Evolutionary conservation across 23 tunicate species (phyloP).

Genomic region (Ciona savignyi): DNA sequence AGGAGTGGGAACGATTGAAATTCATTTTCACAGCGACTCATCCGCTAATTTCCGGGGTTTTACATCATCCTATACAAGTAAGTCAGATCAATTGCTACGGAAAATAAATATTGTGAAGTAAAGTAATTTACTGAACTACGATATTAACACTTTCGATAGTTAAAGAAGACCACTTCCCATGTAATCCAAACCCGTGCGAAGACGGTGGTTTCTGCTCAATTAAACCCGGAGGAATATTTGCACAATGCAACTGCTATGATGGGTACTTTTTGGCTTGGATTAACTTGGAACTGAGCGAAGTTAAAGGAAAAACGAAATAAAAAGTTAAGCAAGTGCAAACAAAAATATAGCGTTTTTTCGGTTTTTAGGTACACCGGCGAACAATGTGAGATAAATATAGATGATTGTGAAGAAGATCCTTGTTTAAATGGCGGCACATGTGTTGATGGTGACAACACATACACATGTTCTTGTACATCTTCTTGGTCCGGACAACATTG

Average conservation of each 20-base stretch:
- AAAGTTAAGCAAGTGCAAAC: too few species aligned
- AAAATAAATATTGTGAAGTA: too few species aligned
- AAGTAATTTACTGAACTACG: too few species aligned
- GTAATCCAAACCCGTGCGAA: slow-evolving; percentile 64
- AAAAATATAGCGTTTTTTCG: too few species aligned
- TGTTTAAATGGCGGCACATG: slow-evolving; percentile 63
- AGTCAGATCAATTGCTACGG: too few species aligned
- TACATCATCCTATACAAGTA: slow-evolving; percentile 38
- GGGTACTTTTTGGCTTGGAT: too few species aligned
- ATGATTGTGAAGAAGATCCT: slow-evolving; percentile 48
- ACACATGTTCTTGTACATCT: slow-evolving; percentile 18
- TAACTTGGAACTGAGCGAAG: too few species aligned
- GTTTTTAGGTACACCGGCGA: slow-evolving; percentile 26
- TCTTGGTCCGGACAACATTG: slow-evolving; percentile 34
- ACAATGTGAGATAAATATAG: slow-evolving; percentile 37
- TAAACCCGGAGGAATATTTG: background rate
- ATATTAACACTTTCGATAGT: too few species aligned
- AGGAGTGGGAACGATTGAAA: slow-evolving; percentile 54
- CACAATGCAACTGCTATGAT: too few species aligned
- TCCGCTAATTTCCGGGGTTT: slow-evolving; percentile 62
- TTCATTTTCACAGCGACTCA: slow-evolving; percentile 52
- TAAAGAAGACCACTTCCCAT: too few species aligned
- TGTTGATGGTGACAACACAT: slow-evolving; percentile 5
- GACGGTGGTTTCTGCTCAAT: too few species aligned
- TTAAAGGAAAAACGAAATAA: too few species aligned